Base-by-base conservation (phyloP, 2,113 vertebrate species). In the Atractosteus spatula region DNA sequence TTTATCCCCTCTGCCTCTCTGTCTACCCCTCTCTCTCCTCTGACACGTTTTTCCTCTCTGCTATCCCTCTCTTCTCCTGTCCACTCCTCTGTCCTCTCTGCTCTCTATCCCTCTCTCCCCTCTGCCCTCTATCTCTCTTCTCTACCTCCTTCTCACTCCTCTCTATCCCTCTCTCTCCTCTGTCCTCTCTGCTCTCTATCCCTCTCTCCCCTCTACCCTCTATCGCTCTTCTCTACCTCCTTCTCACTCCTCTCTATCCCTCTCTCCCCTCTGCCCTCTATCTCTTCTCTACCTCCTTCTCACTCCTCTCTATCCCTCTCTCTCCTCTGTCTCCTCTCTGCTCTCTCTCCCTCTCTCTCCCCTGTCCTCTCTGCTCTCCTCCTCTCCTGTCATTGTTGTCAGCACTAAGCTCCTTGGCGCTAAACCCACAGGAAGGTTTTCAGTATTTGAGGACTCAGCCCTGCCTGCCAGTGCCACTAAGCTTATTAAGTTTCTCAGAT, bases 401-500 rank as follows among this genome's bases (percentile, higher is more conserved):
- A 65, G 56, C 55, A 74, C 76, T 76, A 71, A 65, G 73, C 67
- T 66, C 78, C 78, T 82, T 80, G 77, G 81, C 74, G 77, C 81
- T 86, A 84, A 86, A 86, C 87, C 85, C 74, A 80, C 84, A 87
- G 82, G 80, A 84, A 86, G 80, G 87, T 81, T 78, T 73, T 83
- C 83, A 80, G 84, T 84, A 83, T 84, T 82, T 83, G 81, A 90
- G 81, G 90, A 85, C 77, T 79, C 84, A 82, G 80, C 82, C 83
- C 91, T 85, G 81, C 83, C 83, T 81, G 84, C 82, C 83, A 85
- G 82, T 87, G 76, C 84, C 80, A 89, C 87, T 91, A 91, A 92
- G 87, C 87, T 83, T 91, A 87, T 88, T 92, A 90, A 92, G 88
- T 90, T 89, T 87, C 78, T 72, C 88, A 83, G 83, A 84, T 85